Conservation (phyloP, 2,113 vertebrate genomes). For the Melospiza melodia region DNA sequence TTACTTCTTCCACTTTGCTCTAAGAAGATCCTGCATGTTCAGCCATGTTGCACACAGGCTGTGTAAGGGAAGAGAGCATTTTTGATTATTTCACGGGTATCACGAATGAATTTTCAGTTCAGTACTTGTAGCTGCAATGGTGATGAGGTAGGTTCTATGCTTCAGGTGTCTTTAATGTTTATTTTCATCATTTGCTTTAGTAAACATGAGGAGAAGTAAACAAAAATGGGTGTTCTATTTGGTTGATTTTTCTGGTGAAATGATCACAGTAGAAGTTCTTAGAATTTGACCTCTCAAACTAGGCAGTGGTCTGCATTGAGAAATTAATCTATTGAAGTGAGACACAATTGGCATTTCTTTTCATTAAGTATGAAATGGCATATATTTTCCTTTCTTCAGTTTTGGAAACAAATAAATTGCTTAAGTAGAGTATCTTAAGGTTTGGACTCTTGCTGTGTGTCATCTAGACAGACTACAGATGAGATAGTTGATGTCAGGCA, state of each 20-base stretch:
- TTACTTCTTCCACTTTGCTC: neutral
- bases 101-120: neutral
- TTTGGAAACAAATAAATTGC: neutral
- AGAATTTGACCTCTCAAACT: neutral
- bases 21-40: neutral
- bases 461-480: neutral
- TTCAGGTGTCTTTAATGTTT: neutral
- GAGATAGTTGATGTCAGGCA: neutral
- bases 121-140: neutral
- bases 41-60: neutral
- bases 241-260: neutral
- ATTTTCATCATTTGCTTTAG: neutral
- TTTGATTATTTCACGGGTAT: neutral
- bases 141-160: neutral
- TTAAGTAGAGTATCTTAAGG: neutral
- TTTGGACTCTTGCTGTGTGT: neutral
- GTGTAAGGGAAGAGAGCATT: neutral
- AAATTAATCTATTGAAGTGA: neutral
- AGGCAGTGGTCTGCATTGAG: neutral
- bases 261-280: neutral
- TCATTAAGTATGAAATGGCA: neutral
- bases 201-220: neutral
- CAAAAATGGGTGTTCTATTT: neutral
- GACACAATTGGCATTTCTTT: neutral
- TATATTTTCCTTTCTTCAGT: neutral